Evolutionary conservation across 1,140 invertebrate species (phyloP), one percentile per base, ranked within the genome.

Genomic region (Aradophagus sp.): DNA sequence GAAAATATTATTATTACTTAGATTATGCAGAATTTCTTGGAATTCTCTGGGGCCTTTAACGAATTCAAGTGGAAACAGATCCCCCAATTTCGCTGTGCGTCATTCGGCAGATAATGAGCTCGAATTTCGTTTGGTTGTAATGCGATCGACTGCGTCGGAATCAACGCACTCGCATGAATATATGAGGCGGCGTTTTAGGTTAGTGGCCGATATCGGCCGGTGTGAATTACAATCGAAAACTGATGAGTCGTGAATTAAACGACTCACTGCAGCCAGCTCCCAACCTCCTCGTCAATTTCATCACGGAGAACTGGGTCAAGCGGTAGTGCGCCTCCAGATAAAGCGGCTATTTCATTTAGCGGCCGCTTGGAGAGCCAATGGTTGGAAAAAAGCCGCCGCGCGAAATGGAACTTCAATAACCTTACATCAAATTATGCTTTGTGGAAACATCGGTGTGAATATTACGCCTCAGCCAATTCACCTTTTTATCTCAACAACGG

Each of bases 151-250:
- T 55, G 35, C 10, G 29, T 8, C 27, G 26, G 13, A 31, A 45
- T 15, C 8, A n/a, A 19, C 15, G 7, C 11, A 23, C 15, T 15
- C 16, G 8, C 15, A 4, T 17, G 29, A 56, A 66, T 48, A 32
- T 38, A 39, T 48, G 52, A 68, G 39, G 17, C 31, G 36, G 16
- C 42, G 62, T 67, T 52, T 68, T 45, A 14, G 45, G 59, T 63
- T 63, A 67, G 63, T 45, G 44, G 42, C 14, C 29, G 48, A 61
- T 53, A 69, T 62, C 56, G 59, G 73, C 32, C 66, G 73, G 73
- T 79, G 75, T 74, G 76, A 78, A 77, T 78, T 70, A 75, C 71
- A 73, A 69, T 58, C 62, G 55, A 74, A 77, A 73, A 71, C 75
- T 77, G 77, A 77, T 77, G 72, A 44, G 13, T 45, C 15, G 63